phyloP scores from a whole-genome alignment of 2,888 invertebrate genomes.

The Pammene fasciana region DNA sequence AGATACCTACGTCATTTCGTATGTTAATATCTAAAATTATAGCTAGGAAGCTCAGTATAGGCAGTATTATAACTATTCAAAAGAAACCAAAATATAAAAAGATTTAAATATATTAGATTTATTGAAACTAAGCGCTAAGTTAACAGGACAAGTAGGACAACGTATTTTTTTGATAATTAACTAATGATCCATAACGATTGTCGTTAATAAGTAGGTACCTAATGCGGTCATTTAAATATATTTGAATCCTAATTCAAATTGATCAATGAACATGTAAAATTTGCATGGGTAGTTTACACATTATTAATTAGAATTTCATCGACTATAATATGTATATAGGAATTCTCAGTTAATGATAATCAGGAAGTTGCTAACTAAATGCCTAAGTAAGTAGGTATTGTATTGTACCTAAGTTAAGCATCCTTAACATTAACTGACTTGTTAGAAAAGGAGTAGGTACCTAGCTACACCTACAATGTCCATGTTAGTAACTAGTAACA shows the following conservation, averaged over 20 bases:
- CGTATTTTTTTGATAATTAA: conserved; percentile 12
- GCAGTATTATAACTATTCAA: background rate
- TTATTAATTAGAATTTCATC: background rate
- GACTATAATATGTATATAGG: background rate
- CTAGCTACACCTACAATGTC: too few species aligned
- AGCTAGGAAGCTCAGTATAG: too few species aligned
- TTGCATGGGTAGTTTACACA: conserved; percentile 4
- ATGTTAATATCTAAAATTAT: too few species aligned
- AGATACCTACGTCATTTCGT: too few species aligned
- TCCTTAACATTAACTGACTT: too few species aligned
- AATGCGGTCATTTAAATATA: conserved; percentile 7
- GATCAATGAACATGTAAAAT: background rate
- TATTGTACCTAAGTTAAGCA: background rate
- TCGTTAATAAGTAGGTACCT: conserved; percentile 3
- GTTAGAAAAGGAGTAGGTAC: too few species aligned
- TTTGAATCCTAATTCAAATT: conserved; percentile 6
- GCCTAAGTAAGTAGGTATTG: too few species aligned
- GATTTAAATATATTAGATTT: conserved; percentile 1
- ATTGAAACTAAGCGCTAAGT: background rate
- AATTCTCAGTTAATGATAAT: too few species aligned
- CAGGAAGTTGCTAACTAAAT: too few species aligned
- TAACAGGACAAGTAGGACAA: background rate
- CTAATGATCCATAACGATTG: conserved; percentile 8
- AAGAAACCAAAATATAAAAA: background rate
- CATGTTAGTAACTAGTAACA: too few species aligned